phyloP scores from a whole-genome alignment of 2,888 invertebrate genomes.

The Biston betularia region DNA sequence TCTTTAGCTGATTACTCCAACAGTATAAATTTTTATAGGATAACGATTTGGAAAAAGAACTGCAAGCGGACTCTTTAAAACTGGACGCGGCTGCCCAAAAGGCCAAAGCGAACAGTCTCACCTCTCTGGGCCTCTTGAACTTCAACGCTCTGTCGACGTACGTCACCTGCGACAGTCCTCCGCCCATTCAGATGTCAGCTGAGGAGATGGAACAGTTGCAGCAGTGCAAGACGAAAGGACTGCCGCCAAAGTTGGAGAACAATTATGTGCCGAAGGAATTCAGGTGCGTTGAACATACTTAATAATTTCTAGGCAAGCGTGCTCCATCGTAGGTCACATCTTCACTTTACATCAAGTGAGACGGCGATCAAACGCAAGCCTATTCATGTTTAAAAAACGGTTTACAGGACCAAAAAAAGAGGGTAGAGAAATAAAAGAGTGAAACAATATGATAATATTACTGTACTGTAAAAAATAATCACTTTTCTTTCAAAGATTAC shows the following conservation, averaged over 20 bases:
- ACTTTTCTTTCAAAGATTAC: not conserved
- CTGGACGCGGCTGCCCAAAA: constrained; percentile 64
- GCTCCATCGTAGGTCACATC: no score
- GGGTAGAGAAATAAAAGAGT: no score
- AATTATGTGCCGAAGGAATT: constrained; percentile 90
- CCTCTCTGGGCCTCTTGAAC: constrained; percentile 73
- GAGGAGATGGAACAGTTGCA: constrained; percentile 92
- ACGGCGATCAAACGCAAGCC: no score
- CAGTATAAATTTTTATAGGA: constrained; percentile 56
- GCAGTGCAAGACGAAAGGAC: constrained; percentile 89
- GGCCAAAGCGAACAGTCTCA: constrained; percentile 71
- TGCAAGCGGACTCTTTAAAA: constrained; percentile 74
- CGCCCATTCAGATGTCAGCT: constrained; percentile 92
- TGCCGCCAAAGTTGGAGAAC: constrained; percentile 89
- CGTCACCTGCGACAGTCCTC: constrained; percentile 93
- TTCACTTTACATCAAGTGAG: no score
- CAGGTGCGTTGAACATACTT: constrained; percentile 56
- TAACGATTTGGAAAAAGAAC: constrained; percentile 78
- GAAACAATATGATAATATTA: no score
- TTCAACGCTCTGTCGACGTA: constrained; percentile 87
- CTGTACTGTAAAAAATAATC: no score
- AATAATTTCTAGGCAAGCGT: no score
- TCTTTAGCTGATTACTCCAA: not conserved
- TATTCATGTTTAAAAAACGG: no score
- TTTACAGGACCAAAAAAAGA: no score